These are phyloP conservation scores for Caenorhabditis zanzibari DNA, from an alignment of 2,888 invertebrate genomes.

Conservation along the genomic window DNA sequence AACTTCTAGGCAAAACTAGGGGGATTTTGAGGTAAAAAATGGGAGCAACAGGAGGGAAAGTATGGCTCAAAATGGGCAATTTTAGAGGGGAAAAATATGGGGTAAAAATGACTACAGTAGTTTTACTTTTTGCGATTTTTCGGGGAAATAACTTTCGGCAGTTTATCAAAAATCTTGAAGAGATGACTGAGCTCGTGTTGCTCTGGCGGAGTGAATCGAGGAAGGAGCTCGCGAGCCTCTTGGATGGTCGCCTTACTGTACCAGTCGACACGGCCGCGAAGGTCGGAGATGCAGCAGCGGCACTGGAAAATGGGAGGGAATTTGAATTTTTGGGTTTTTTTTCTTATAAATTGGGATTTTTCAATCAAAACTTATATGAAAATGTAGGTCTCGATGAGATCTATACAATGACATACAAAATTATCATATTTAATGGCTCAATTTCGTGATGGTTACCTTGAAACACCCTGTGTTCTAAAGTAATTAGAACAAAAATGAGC, in stretches of 20 bases:
- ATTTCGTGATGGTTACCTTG: no score
- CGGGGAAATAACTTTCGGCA: slow-evolving; percentile 41
- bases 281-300: slow-evolving; percentile 26
- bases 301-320: slow-evolving; percentile 17
- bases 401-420: not conserved
- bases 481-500: no score
- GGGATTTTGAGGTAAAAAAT: not conserved
- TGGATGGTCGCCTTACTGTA: slow-evolving; percentile 34
- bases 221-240: slow-evolving; percentile 10
- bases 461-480: no score
- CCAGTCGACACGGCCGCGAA: slow-evolving; percentile 61
- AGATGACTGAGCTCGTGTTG: slow-evolving; percentile 35
- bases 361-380: no score
- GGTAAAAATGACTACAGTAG: not conserved
- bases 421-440: no score
- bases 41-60: not conserved
- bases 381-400: no score
- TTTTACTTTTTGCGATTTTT: no score
- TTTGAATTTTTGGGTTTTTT: not conserved
- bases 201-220: slow-evolving; percentile 38
- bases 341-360: not conserved
- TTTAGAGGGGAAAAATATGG: not conserved
- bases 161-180: slow-evolving; percentile 25
- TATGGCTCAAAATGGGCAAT: not conserved
- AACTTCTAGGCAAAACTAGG: not conserved